Percentiles rank a stretch among this genome's conserved stretches.
These are phyloP conservation scores for Pterostichus niger DNA, from an alignment of 2,888 invertebrate genomes.

Conservation along the genomic window DNA sequence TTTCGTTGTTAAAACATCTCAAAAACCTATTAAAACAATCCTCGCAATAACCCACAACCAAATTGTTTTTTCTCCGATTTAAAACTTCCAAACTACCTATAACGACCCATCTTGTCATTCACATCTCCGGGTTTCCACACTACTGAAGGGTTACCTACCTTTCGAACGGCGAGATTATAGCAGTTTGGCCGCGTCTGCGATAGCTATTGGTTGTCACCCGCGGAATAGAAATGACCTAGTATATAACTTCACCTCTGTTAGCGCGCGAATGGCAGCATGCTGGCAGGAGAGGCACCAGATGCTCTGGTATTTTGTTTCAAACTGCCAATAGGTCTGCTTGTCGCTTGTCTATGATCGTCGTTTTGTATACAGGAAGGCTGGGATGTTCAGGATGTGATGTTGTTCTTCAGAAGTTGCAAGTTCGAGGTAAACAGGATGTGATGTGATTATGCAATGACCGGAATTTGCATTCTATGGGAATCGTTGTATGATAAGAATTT, in stretches of 20 bases:
- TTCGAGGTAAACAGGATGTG: conserved; percentile 7
- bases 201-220: conserved; percentile 49
- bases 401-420: conserved; percentile 4
- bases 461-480: background rate
- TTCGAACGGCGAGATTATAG: background rate
- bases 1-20: background rate
- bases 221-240: conserved; percentile 64
- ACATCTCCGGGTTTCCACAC: background rate
- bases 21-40: conserved; percentile 7
- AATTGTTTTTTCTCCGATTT: background rate
- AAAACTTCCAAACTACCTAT: background rate
- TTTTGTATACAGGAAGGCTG: conserved; percentile 12
- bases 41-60: conserved; percentile 10
- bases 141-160: conserved; percentile 8
- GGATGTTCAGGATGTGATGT: conserved; percentile 18
- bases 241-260: conserved; percentile 59
- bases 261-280: conserved; percentile 5
- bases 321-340: conserved; percentile 59
- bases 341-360: conserved; percentile 19
- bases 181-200: background rate
- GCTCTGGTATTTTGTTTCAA: conserved; percentile 58
- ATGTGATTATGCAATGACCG: conserved; percentile 2
- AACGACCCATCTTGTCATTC: background rate
- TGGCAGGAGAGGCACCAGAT: conserved; percentile 34
- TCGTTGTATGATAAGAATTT: background rate